Conservation (phyloP, 2,797 vertebrate species). For the Enteromius afrohamiltoni region DNA sequence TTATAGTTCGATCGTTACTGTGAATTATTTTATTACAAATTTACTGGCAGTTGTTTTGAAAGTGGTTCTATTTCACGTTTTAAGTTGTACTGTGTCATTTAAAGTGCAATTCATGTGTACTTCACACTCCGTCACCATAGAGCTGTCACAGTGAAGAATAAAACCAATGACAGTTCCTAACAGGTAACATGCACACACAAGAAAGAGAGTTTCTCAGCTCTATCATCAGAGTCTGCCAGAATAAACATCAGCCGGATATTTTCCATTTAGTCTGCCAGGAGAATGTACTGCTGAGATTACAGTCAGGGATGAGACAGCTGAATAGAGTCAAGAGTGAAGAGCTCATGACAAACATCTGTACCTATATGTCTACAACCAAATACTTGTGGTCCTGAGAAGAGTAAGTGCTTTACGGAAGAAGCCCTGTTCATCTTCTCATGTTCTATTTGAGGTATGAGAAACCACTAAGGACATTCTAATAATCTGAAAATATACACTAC, state of each 20-base stretch:
- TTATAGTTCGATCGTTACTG: not conserved
- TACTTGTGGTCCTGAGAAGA: not conserved
- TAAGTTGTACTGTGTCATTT: not conserved
- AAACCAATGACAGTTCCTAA: constrained; percentile 17
- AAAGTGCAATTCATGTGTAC: not conserved
- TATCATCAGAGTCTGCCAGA: constrained; percentile 5
- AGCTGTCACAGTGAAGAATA: constrained; percentile 16
- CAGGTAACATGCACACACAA: constrained; percentile 32
- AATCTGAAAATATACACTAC: not conserved
- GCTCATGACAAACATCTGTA: constrained; percentile 43
- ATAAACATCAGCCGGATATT: constrained; percentile 49
- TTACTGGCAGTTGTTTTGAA: constrained; percentile 1
- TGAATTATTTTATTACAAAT: constrained; percentile 2
- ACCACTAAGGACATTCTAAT: not conserved
- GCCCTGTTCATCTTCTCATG: not conserved
- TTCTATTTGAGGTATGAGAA: not conserved
- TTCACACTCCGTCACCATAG: constrained; percentile 12
- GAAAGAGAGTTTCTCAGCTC: constrained; percentile 5
- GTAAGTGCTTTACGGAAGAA: not conserved
- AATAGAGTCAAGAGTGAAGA: constrained; percentile 17
- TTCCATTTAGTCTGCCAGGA: constrained; percentile 47
- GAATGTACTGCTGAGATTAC: constrained; percentile 34
- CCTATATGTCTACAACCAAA: constrained; percentile 15
- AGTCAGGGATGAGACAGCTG: constrained; percentile 20
- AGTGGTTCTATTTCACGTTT: not conserved